Evolutionary conservation across 2,113 vertebrate species (phyloP).

Genomic region (Dasypus novemcinctus): DNA sequence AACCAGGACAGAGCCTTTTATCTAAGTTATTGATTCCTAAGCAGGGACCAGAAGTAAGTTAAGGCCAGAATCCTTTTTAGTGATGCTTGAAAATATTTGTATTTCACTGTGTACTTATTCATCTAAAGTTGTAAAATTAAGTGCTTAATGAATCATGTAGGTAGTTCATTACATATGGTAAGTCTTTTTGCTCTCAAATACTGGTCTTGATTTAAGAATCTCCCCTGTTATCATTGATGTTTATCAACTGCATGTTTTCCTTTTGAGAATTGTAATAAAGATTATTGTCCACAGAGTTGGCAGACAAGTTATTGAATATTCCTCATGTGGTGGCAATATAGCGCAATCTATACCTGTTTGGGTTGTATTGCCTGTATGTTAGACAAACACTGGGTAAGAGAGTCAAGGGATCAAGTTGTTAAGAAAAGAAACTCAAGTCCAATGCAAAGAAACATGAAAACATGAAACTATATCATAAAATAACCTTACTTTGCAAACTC

Average conservation of each 20-base stretch:
- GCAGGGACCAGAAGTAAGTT: neutral
- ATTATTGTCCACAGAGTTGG: neutral
- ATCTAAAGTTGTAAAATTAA: neutral
- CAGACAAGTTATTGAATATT: neutral
- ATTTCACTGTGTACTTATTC: neutral
- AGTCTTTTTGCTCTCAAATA: neutral
- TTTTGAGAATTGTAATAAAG: neutral
- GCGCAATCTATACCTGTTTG: neutral
- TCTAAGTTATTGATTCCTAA: constrained; percentile 19
- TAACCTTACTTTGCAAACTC: neutral
- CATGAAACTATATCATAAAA: constrained; percentile 8
- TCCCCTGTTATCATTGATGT: neutral
- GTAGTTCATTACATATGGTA: neutral
- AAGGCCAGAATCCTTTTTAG: neutral
- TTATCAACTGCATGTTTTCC: neutral
- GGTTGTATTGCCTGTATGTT: neutral
- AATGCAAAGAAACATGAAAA: constrained; percentile 29
- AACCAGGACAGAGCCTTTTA: neutral
- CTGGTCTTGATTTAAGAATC: neutral
- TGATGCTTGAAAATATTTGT: constrained; percentile 6
- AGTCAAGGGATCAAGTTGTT: constrained; percentile 6
- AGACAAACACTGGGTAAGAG: neutral
- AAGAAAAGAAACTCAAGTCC: neutral
- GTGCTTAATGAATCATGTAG: neutral
- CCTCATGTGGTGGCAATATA: neutral